These are phyloP conservation scores for Coregonus clupeaformis DNA, from an alignment of 2,113 vertebrate genomes.

Conservation along the genomic window DNA sequence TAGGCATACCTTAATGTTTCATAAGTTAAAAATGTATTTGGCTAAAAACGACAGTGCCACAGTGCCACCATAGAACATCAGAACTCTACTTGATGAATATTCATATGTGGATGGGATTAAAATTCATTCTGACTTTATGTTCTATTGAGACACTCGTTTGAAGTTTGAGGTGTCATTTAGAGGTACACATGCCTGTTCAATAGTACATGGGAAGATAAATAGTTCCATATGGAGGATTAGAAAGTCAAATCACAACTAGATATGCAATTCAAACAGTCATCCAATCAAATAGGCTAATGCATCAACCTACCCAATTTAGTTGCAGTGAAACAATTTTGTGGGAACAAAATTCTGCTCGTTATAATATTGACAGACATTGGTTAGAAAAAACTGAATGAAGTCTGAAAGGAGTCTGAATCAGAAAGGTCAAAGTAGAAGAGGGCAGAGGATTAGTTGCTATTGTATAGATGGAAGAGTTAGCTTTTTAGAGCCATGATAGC, in stretches of 20 bases:
- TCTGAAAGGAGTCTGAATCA: slow-evolving; percentile 58
- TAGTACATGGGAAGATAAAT: slow-evolving; percentile 69
- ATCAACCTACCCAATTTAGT: not conserved
- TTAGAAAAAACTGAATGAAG: slow-evolving; percentile 66
- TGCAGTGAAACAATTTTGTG: not conserved
- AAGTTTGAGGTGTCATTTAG: slow-evolving; percentile 48
- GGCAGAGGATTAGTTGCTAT: slow-evolving; percentile 46
- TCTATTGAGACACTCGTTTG: slow-evolving; percentile 46
- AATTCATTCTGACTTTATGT: slow-evolving; percentile 42
- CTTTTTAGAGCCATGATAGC: slow-evolving; percentile 54
- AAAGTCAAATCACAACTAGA: slow-evolving; percentile 58
- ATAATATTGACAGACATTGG: slow-evolving; percentile 27
- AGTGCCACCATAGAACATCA: slow-evolving; percentile 4
- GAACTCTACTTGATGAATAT: not conserved
- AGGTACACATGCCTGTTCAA: slow-evolving; percentile 52
- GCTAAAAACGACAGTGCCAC: slow-evolving; percentile 5
- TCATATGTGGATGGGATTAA: slow-evolving; percentile 31
- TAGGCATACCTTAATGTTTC: slow-evolving; percentile 9
- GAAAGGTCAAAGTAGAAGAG: slow-evolving; percentile 71
- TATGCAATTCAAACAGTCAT: not conserved
- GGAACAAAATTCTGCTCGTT: not conserved
- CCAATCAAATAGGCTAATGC: not conserved
- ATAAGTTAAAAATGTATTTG: slow-evolving; percentile 22
- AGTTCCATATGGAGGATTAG: slow-evolving; percentile 57
- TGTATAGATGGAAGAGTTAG: slow-evolving; percentile 63